Evolutionary conservation across 2,113 vertebrate genomes (phyloP).

Genomic region (Sander lucioperca): DNA sequence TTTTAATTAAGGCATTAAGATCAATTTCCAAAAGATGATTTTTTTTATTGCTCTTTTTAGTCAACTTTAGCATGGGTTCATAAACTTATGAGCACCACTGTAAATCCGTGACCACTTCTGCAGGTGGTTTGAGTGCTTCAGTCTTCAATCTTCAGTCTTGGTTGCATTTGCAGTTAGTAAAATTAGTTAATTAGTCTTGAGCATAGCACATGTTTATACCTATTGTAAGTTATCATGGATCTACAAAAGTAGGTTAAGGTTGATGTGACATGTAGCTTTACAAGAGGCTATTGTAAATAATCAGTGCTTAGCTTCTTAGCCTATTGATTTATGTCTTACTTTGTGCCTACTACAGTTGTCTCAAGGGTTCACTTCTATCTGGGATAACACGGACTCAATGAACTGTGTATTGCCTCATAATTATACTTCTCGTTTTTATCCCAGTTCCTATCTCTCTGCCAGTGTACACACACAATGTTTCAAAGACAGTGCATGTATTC

Average conservation of each 20-base stretch:
- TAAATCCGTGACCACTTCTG: not conserved
- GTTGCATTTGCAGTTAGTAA: not conserved
- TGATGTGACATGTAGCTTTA: constrained; percentile 45
- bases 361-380: constrained; percentile 24
- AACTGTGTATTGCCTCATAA: constrained; percentile 36
- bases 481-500: constrained; percentile 58
- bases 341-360: constrained; percentile 44
- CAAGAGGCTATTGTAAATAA: constrained; percentile 63
- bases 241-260: constrained; percentile 53
- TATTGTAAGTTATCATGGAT: constrained; percentile 36
- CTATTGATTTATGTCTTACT: constrained; percentile 57
- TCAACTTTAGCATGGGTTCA: no score
- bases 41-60: no score
- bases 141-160: not conserved
- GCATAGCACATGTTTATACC: constrained; percentile 40
- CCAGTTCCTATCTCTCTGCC: constrained; percentile 47
- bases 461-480: constrained; percentile 46
- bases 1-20: no score
- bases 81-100: not conserved
- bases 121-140: not conserved
- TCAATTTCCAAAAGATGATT: no score
- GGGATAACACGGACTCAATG: constrained; percentile 42
- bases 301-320: constrained; percentile 55
- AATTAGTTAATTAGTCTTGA: not conserved
- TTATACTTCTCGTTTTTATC: constrained; percentile 32